Conservation (phyloP, 2,888 invertebrate species). For the Trachelus troglodyta region DNA sequence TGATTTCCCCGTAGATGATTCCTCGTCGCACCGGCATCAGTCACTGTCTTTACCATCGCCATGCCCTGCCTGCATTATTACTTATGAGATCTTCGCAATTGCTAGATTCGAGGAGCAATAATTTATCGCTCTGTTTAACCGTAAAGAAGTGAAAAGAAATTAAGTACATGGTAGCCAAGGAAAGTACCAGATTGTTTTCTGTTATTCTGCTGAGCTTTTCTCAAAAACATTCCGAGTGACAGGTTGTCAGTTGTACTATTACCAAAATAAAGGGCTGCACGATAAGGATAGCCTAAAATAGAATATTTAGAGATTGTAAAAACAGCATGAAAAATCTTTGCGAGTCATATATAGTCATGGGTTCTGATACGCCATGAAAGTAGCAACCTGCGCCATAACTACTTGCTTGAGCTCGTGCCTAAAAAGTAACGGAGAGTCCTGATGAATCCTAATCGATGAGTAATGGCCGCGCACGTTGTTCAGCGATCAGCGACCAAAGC, state of each 20-base stretch:
- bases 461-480: constrained; percentile 20
- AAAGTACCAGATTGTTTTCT: background rate
- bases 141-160: constrained; percentile 4
- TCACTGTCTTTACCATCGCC: background rate
- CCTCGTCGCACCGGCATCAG: background rate
- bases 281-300: background rate
- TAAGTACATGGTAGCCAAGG: background rate
- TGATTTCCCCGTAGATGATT: background rate
- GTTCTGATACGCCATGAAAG: background rate
- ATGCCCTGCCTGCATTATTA: background rate
- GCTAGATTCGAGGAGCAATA: background rate
- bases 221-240: background rate
- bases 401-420: constrained; percentile 24
- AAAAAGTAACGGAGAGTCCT: constrained; percentile 37
- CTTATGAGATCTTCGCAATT: background rate
- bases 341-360: background rate
- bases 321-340: background rate
- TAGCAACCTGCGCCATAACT: background rate
- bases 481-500: constrained; percentile 27
- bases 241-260: background rate
- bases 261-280: background rate
- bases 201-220: background rate
- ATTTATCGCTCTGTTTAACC: background rate
- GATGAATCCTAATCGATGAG: constrained; percentile 42
- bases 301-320: background rate